Evolutionary conservation across 1,140 invertebrate genomes (phyloP), one percentile per base, ranked within the genome.

Genomic region (Calliopsis andreniformis): DNA sequence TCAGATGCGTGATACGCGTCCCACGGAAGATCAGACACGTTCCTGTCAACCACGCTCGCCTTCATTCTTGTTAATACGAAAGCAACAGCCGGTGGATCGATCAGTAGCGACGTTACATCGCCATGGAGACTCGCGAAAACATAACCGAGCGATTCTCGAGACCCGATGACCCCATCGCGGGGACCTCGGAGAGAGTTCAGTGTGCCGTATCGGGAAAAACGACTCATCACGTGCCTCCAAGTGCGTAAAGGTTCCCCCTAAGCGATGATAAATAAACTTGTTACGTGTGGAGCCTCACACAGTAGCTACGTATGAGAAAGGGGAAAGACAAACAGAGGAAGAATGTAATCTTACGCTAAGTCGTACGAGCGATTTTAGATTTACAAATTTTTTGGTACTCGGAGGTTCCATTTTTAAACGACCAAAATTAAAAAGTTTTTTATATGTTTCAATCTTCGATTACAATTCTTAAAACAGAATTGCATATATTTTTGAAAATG

Each of bases 91-190:
- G 35, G 35, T 39, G 64, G 43, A 83, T 83, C 79, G 82, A 82
- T 82, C 76, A 30, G 30, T 45, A 47, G 35, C 20, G 64, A 72
- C 45, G 69, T 58, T 79, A 42, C 20, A 82, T 83, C 67, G 70
- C 77, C 80, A 83, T 83, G 80, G 80, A 69, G 76, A 83, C 61
- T 76, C 35, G 66, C 49, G 76, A 76, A 79, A 83, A 83, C 80
- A 79, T 83, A 76, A 63, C 51, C 61, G 61, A 32, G 25, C 20
- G 51, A 82, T 70, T 67, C 58, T 30, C 39, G 39, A 66, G 67
- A 78, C 68, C 51, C 25, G 59, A 53, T 83, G 79, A 75, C 68
- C 67, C 45, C 35, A 10, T 3, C 4, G 35, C 35, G 35, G 76
- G 62, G 42, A 16, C 56, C 23, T 49, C 16, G n/a, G 14, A 8